Percentiles rank a stretch among this genome's conserved stretches.
These are phyloP conservation scores for Tupiocoris notatus DNA, from an alignment of 2,888 invertebrate species.

Conservation along the genomic window DNA sequence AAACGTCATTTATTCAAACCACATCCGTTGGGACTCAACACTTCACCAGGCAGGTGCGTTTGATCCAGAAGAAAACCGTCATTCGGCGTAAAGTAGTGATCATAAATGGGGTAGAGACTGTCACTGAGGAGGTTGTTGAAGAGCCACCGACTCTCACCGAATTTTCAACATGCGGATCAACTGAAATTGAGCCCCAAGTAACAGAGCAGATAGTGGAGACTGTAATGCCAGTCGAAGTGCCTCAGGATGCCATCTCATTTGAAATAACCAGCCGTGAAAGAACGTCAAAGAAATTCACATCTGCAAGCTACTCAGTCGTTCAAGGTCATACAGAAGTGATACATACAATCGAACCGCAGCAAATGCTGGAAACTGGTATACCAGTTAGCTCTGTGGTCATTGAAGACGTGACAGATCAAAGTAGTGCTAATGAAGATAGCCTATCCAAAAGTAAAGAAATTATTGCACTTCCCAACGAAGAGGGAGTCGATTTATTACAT, in stretches of 20 bases:
- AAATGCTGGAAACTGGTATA: neutral
- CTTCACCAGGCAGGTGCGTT: conserved; percentile 18
- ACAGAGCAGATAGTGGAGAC: neutral
- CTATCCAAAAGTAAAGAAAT: neutral
- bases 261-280: conserved; percentile 21
- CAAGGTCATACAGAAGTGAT: neutral
- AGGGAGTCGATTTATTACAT: neutral
- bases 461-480: neutral
- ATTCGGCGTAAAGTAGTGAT: conserved; percentile 54
- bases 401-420: conserved; percentile 24
- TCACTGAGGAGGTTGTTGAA: conserved; percentile 79
- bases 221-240: neutral
- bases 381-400: conserved; percentile 7
- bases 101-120: conserved; percentile 79
- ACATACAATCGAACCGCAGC: conserved; percentile 1
- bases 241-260: conserved; percentile 11
- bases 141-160: conserved; percentile 60
- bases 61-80: conserved; percentile 32
- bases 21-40: conserved; percentile 24
- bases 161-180: conserved; percentile 5
- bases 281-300: conserved; percentile 14
- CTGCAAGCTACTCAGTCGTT: conserved; percentile 27
- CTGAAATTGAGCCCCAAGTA: conserved; percentile 15
- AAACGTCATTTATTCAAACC: conserved; percentile 17
- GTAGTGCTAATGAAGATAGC: neutral